Percentiles rank a stretch among this genome's conserved stretches.
Conservation (phyloP, 2,797 vertebrate genomes). For the Spea hammondii region DNA sequence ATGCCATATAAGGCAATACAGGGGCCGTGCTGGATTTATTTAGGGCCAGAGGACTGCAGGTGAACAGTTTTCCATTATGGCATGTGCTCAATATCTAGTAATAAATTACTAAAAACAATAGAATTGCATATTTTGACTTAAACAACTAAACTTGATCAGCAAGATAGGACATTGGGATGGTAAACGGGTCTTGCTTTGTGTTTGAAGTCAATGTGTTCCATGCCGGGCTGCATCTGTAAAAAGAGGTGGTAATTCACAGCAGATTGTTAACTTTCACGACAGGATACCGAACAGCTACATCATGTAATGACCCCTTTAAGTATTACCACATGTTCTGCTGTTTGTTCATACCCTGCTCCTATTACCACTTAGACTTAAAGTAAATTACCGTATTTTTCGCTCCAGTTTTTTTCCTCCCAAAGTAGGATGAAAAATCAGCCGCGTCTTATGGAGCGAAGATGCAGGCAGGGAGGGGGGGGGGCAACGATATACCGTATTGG, state of each 20-base stretch:
- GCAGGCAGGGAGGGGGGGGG: too few species aligned
- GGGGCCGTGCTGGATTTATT: too few species aligned
- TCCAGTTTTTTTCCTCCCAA: too few species aligned
- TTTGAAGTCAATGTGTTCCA: conserved; percentile 17
- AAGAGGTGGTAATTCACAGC: conserved; percentile 37
- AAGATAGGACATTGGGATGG: conserved; percentile 1
- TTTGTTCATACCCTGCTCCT: conserved; percentile 19
- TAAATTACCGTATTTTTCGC: too few species aligned
- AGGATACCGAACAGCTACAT: conserved; percentile 31
- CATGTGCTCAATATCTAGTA: too few species aligned
- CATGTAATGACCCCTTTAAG: conserved; percentile 42
- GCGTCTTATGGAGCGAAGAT: too few species aligned
- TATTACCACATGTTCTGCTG: conserved; percentile 38
- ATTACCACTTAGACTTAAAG: conserved; percentile 9
- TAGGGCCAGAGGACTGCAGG: too few species aligned
- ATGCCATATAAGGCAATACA: too few species aligned
- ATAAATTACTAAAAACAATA: too few species aligned
- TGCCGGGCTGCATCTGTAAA: conserved; percentile 1
- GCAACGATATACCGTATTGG: too few species aligned
- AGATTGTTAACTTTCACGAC: conserved; percentile 34
- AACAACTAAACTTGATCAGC: conserved; percentile 18
- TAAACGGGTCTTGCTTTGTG: conserved; percentile 4
- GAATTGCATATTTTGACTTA: neutral
- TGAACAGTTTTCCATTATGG: too few species aligned
- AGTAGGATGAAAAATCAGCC: too few species aligned